Conservation (phyloP, 2,888 invertebrate genomes). For the Erebia epiphron region DNA sequence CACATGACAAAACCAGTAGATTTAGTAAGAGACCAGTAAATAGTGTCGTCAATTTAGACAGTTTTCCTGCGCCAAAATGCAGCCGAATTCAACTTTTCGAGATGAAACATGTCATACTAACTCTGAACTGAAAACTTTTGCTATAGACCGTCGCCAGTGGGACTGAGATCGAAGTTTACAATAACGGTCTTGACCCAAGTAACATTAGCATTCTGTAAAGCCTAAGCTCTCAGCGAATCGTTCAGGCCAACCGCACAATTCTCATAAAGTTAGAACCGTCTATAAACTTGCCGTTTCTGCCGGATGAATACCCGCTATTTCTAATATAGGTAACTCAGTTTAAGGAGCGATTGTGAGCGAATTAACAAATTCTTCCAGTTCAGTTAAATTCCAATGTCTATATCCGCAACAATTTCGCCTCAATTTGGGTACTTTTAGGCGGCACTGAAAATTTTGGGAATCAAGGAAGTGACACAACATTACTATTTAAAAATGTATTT, state of each 20-base stretch:
- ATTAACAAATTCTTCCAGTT: neutral
- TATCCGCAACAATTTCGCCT: neutral
- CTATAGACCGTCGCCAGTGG: neutral
- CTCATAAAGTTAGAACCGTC: slow-evolving; percentile 21
- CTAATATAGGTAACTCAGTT: slow-evolving; percentile 39
- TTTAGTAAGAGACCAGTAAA: too few species aligned
- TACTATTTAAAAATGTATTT: too few species aligned
- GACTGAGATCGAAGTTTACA: neutral
- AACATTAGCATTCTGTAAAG: slow-evolving; percentile 5
- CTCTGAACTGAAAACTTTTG: neutral
- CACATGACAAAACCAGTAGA: too few species aligned
- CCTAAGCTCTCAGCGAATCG: slow-evolving; percentile 5
- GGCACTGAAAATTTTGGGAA: too few species aligned
- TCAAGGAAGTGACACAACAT: too few species aligned
- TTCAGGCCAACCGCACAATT: slow-evolving; percentile 22
- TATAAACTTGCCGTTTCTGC: slow-evolving; percentile 24
- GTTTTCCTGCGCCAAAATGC: too few species aligned
- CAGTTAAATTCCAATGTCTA: neutral
- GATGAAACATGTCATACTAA: too few species aligned
- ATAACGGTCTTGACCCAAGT: neutral
- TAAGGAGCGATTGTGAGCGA: slow-evolving; percentile 33
- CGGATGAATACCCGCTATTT: slow-evolving; percentile 42
- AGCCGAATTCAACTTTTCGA: too few species aligned
- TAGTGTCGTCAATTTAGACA: too few species aligned
- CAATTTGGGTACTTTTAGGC: neutral